These are phyloP conservation scores for Macrobrachium rosenbergii DNA, from an alignment of 1,140 invertebrate species.

Conservation along the genomic window DNA sequence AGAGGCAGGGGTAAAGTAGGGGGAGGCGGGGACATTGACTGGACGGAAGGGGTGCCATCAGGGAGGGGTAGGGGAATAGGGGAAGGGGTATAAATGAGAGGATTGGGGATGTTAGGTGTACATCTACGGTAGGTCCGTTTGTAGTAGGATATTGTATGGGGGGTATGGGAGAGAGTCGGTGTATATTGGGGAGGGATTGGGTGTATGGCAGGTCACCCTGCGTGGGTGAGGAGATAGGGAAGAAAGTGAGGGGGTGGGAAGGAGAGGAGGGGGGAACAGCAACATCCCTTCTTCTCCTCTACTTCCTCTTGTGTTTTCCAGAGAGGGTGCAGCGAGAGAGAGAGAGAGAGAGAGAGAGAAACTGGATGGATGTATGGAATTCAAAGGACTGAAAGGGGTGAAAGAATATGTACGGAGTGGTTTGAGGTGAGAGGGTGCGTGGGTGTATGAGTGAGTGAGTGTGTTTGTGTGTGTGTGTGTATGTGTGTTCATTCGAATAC, in stretches of 20 bases:
- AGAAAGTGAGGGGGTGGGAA: too few relatives aligned
- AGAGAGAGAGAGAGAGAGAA: conserved; percentile 3
- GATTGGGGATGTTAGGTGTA: too few relatives aligned
- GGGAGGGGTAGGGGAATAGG: background rate
- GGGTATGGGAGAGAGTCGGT: too few relatives aligned
- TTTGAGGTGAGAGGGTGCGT: background rate
- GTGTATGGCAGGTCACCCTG: too few relatives aligned
- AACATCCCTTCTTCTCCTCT: too few relatives aligned
- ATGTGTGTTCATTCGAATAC: background rate
- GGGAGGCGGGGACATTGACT: background rate
- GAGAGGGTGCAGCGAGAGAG: background rate
- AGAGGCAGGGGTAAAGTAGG: background rate
- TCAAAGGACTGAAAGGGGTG: conserved; percentile 7
- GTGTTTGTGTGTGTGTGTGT: conserved; percentile 32
- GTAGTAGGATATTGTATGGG: too few relatives aligned
- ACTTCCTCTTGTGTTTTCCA: too few relatives aligned
- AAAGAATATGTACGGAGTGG: background rate
- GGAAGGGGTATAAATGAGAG: too few relatives aligned
- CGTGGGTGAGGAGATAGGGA: too few relatives aligned
- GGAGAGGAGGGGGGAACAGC: too few relatives aligned
- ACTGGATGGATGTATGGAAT: background rate
- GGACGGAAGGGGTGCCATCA: background rate
- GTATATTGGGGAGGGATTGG: too few relatives aligned
- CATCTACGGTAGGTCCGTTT: too few relatives aligned
- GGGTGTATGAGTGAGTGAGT: conserved; percentile 18